Conservation (phyloP, 92 coral and sea anemone genomes). For the Epizoanthus fatuus region DNA sequence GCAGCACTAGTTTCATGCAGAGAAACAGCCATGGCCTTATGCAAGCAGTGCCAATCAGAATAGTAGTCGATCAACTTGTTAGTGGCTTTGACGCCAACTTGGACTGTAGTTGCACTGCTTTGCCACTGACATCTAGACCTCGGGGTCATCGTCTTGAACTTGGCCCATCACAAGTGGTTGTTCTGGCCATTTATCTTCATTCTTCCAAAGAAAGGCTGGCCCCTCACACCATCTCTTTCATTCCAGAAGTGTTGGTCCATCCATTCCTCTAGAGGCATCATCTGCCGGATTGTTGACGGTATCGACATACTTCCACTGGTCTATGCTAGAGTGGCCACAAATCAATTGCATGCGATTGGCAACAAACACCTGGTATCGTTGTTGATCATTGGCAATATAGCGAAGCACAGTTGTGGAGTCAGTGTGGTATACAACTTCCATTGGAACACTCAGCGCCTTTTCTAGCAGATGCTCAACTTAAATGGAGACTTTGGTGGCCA, state of each 20-base stretch:
- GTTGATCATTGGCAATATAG: conserved; percentile 49
- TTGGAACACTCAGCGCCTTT: conserved; percentile 19
- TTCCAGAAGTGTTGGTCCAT: conserved; percentile 23
- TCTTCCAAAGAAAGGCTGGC: conserved; percentile 67
- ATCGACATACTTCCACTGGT: conserved; percentile 73
- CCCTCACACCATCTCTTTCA: conserved; percentile 59
- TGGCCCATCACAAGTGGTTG: conserved; percentile 51
- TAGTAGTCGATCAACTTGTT: background rate
- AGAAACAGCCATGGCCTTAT: conserved; percentile 56
- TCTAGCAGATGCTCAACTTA: conserved; percentile 39
- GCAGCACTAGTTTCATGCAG: background rate
- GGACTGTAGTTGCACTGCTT: conserved; percentile 41
- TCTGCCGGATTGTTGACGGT: conserved; percentile 72
- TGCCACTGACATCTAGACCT: too few relatives aligned
- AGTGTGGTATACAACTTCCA: conserved; percentile 41
- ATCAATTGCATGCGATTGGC: conserved; percentile 75
- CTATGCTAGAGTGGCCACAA: conserved; percentile 53
- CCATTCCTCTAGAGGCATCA: conserved; percentile 57
- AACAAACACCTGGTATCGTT: conserved; percentile 67
- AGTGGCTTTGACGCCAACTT: background rate
- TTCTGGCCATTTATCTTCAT: conserved; percentile 53
- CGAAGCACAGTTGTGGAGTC: conserved; percentile 54
- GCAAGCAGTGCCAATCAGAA: too few relatives aligned
- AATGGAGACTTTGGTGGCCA: conserved; percentile 50
- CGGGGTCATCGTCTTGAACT: too few relatives aligned